Evolutionary conservation across 2,888 invertebrate species (phyloP).

Genomic region (Polia nebulosa): DNA sequence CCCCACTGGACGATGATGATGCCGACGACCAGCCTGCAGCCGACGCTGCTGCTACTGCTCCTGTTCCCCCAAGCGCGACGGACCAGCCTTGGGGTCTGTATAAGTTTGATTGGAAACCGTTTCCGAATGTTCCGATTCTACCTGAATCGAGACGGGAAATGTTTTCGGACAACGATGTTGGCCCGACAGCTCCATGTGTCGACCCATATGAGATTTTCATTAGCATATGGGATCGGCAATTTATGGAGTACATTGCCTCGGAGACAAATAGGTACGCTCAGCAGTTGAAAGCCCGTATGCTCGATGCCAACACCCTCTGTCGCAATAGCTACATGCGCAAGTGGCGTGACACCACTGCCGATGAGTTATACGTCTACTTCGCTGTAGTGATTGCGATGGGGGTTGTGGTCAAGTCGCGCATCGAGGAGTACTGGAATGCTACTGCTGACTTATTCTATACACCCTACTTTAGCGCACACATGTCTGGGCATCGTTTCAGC

Average conservation of each 20-base stretch:
- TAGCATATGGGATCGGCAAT: conserved; percentile 1
- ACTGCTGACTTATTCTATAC: conserved; percentile 8
- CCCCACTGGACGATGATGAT: conserved; percentile 3
- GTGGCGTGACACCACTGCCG: neutral
- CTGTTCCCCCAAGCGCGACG: neutral
- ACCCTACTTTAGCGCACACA: conserved; percentile 6
- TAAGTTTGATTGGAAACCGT: conserved; percentile 9
- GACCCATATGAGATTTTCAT: conserved; percentile 7
- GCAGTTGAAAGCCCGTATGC: neutral
- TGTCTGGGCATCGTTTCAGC: neutral
- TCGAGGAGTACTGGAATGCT: neutral
- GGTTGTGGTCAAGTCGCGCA: conserved; percentile 10
- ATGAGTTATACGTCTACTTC: conserved; percentile 4
- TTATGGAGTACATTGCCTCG: conserved; percentile 1
- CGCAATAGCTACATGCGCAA: neutral
- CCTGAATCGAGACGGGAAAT: conserved; percentile 16
- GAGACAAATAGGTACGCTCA: conserved; percentile 14
- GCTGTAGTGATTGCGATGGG: conserved; percentile 3
- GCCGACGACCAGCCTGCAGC: conserved; percentile 6
- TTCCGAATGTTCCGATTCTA: conserved; percentile 17
- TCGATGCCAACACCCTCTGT: neutral
- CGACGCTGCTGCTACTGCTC: neutral
- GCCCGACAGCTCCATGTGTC: conserved; percentile 1
- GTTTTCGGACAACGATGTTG: conserved; percentile 1
- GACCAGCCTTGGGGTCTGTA: neutral